A percentile compares a stretch with the other conserved stretches of the same genome.
phyloP scores from a whole-genome alignment of 2,113 vertebrate species.

The Corythaixoides concolor region DNA sequence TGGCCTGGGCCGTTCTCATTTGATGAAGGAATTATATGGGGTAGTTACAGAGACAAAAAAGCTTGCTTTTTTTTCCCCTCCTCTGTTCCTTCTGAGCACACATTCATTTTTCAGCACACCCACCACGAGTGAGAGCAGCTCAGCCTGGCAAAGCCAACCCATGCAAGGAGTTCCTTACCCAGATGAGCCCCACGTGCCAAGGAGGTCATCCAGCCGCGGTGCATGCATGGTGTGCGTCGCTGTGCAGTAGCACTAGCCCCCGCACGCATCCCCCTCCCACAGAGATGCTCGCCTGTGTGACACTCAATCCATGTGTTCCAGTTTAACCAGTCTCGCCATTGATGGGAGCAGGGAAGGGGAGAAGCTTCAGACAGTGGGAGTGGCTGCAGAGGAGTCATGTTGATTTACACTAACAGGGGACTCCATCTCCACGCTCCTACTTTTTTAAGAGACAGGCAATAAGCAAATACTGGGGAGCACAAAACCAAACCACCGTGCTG shows the following conservation, averaged over 20 bases:
- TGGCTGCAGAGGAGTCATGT: fast-evolving
- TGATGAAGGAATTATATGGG: not conserved
- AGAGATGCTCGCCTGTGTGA: not conserved
- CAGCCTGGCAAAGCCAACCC: not conserved
- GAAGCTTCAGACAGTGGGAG: not conserved
- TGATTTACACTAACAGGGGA: not conserved
- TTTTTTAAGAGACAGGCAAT: not conserved
- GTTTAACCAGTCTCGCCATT: not conserved
- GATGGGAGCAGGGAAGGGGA: not conserved
- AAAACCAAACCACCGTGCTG: not conserved
- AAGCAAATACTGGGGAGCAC: not conserved
- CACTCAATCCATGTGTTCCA: not conserved
- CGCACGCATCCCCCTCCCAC: fast-evolving
- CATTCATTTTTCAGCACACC: not conserved
- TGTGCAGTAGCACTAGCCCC: not conserved
- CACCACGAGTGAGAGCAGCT: not conserved
- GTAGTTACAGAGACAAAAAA: not conserved
- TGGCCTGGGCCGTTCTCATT: not conserved
- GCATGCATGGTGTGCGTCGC: not conserved
- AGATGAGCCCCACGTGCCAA: not conserved
- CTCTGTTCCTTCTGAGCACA: not conserved
- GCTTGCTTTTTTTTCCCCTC: fast-evolving
- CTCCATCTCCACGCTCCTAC: not conserved
- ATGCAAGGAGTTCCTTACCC: not conserved
- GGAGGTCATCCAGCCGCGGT: not conserved